A percentile compares a stretch with the other conserved stretches of the same genome.
Evolutionary conservation across 2,888 invertebrate genomes (phyloP).

Genomic region (Scelioninae gen. 1): DNA sequence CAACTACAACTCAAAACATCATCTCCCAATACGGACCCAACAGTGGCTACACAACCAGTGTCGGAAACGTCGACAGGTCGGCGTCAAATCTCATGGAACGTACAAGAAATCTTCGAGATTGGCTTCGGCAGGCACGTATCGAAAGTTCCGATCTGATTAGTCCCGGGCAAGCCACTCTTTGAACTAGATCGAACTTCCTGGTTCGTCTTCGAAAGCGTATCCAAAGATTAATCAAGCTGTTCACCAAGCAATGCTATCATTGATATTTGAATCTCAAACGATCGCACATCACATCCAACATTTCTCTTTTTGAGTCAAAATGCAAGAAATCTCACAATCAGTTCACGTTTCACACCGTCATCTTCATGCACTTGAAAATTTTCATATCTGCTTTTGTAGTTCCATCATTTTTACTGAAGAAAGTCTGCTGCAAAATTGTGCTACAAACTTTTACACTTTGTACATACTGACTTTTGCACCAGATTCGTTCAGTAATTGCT

Average conservation of each 20-base stretch:
- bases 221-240: slow-evolving; percentile 48
- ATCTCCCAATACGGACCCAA: slow-evolving; percentile 83
- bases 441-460: too few relatives aligned
- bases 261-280: slow-evolving; percentile 28
- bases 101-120: slow-evolving; percentile 88
- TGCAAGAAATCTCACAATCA: slow-evolving; percentile 16
- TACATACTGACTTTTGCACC: too few relatives aligned
- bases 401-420: slow-evolving; percentile 19
- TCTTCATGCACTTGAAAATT: slow-evolving; percentile 39
- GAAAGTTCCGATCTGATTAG: slow-evolving; percentile 81
- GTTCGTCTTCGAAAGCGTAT: slow-evolving; percentile 43
- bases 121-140: slow-evolving; percentile 86
- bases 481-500: too few relatives aligned
- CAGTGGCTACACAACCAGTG: slow-evolving; percentile 82
- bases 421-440: slow-evolving; percentile 7
- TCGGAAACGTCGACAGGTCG: slow-evolving; percentile 85
- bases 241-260: slow-evolving; percentile 57
- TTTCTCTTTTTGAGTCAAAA: slow-evolving; percentile 36
- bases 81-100: slow-evolving; percentile 88
- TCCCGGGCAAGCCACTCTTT: slow-evolving; percentile 82
- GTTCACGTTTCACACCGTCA: slow-evolving; percentile 36
- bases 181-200: slow-evolving; percentile 63
- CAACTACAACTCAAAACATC: slow-evolving; percentile 82
- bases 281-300: slow-evolving; percentile 51
- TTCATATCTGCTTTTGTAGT: slow-evolving; percentile 42